Conservation (phyloP, 2,797 vertebrate species). For the Geotrypetes seraphini region DNA sequence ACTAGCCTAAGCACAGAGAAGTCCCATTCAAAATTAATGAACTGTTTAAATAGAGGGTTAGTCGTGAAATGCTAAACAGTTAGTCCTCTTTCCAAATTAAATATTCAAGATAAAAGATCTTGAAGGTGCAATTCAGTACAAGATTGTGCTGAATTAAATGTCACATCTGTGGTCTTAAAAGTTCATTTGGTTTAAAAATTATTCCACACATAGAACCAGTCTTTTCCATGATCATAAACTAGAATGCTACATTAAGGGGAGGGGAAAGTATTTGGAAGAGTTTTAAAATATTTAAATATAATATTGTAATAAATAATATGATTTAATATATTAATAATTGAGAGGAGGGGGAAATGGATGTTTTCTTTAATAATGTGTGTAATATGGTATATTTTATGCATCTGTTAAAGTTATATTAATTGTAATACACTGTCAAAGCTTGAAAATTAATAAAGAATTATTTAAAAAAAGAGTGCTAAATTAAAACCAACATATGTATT, state of each 20-base stretch:
- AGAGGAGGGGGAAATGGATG: too few species aligned
- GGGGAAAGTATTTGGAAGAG: too few species aligned
- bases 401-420: too few species aligned
- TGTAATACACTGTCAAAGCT: too few species aligned
- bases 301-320: too few species aligned
- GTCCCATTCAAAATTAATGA: too few species aligned
- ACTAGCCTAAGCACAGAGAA: slow-evolving; percentile 3
- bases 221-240: slow-evolving; percentile 11
- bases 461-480: slow-evolving; percentile 21
- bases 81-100: slow-evolving; percentile 47
- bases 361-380: too few species aligned
- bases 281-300: too few species aligned
- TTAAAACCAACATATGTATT: slow-evolving; percentile 13
- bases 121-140: slow-evolving; percentile 18
- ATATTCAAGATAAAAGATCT: slow-evolving; percentile 42
- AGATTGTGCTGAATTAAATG: slow-evolving; percentile 18
- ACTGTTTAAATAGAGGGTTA: slow-evolving; percentile 23
- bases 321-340: too few species aligned
- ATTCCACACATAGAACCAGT: neutral
- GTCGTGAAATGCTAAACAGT: slow-evolving; percentile 22
- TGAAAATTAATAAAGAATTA: too few species aligned
- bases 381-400: too few species aligned
- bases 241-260: slow-evolving; percentile 19
- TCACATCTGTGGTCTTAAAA: neutral
- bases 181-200: too few species aligned